Conservation (phyloP, 2,797 vertebrate genomes). For the Fratercula arctica region DNA sequence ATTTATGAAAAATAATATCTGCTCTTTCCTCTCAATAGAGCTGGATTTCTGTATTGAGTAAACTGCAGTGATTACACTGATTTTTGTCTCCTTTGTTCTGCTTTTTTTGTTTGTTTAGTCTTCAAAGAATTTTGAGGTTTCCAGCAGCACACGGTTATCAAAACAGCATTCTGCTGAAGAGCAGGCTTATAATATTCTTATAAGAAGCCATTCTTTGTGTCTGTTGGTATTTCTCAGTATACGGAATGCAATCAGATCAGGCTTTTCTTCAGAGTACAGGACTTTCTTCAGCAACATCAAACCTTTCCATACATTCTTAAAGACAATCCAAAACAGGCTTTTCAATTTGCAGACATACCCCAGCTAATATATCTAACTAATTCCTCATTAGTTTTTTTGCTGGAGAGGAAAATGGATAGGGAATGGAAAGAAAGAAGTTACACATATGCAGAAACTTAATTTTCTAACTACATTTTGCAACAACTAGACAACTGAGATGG, state of each 20-base stretch:
- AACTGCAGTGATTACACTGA: not conserved
- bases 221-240: not conserved
- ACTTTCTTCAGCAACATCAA: not conserved
- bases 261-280: not conserved
- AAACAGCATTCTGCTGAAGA: not conserved
- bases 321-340: not conserved
- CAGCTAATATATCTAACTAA: not conserved
- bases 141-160: not conserved
- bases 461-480: not conserved
- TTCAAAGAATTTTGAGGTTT: not conserved
- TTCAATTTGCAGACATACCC: not conserved
- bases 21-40: not conserved
- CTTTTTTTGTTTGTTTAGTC: not conserved
- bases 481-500: not conserved
- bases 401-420: not conserved
- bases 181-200: not conserved
- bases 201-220: not conserved
- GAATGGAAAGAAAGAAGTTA: not conserved
- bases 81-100: not conserved
- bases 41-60: not conserved
- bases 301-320: not conserved
- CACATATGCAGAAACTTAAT: not conserved
- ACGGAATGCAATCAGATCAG: not conserved
- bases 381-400: not conserved
- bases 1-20: not conserved